A percentile compares a stretch with the other conserved stretches of the same genome.
These are phyloP conservation scores for Pogoniulus pusillus DNA, from an alignment of 2,797 vertebrate species.

Conservation along the genomic window DNA sequence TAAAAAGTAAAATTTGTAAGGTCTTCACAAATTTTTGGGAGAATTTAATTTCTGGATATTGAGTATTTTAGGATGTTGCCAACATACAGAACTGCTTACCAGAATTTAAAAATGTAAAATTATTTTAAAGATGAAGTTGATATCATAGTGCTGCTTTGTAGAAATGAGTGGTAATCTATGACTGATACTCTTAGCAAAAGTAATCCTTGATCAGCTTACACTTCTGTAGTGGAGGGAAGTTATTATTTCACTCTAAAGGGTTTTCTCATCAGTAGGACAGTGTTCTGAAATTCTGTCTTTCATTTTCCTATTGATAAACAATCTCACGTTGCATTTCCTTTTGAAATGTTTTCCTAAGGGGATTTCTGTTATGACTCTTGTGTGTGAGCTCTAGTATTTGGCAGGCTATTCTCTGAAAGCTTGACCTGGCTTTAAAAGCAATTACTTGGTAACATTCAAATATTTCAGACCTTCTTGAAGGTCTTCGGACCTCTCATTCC, in stretches of 20 bases:
- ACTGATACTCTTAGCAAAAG: not conserved
- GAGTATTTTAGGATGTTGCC: not conserved
- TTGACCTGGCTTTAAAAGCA: not conserved
- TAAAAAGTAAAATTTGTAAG: not conserved
- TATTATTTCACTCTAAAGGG: not conserved
- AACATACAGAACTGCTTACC: not conserved
- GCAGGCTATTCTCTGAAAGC: not conserved
- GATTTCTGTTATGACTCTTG: not conserved
- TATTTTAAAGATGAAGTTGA: not conserved
- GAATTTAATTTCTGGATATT: not conserved
- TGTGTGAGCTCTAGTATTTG: not conserved
- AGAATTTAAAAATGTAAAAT: not conserved
- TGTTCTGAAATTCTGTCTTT: not conserved
- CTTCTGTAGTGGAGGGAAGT: not conserved
- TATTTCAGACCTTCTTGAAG: not conserved
- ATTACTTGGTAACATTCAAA: not conserved
- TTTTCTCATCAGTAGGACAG: not conserved
- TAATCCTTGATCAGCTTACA: not conserved
- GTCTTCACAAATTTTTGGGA: not conserved
- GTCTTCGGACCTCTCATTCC: not conserved
- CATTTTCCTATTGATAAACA: not conserved
- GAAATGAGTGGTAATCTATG: not conserved
- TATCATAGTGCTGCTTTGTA: not conserved
- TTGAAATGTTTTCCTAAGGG: not conserved
- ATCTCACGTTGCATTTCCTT: not conserved